Percentiles rank a stretch among this genome's conserved stretches.
Conservation (phyloP, 2,888 invertebrate species). For the Boloria selene region DNA sequence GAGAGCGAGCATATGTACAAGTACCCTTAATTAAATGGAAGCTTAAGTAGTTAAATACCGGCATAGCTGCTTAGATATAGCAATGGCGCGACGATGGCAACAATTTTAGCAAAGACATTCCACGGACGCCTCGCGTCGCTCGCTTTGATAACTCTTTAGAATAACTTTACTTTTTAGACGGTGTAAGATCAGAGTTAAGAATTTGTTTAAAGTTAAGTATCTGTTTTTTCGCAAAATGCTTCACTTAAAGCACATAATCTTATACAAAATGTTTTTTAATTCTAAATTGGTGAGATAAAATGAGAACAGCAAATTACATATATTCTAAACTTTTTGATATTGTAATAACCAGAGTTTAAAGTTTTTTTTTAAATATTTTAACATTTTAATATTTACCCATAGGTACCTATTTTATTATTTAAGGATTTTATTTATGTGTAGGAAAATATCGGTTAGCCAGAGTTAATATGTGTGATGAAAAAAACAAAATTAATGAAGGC, state of each 20-base stretch:
- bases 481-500: too few species aligned
- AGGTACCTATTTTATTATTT: too few species aligned
- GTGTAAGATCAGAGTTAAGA: slow-evolving; percentile 34
- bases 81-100: slow-evolving; percentile 57
- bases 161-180: slow-evolving; percentile 47
- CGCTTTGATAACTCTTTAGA: slow-evolving; percentile 76
- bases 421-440: too few species aligned
- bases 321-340: too few species aligned
- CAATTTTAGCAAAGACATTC: slow-evolving; percentile 77
- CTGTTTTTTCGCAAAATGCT: slow-evolving; percentile 10
- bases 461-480: too few species aligned
- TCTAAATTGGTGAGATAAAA: background rate
- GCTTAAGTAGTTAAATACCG: slow-evolving; percentile 52
- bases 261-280: too few species aligned
- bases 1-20: slow-evolving; percentile 18
- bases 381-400: too few species aligned
- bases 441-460: too few species aligned
- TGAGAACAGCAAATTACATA: background rate
- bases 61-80: slow-evolving; percentile 57
- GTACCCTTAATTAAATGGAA: slow-evolving; percentile 42
- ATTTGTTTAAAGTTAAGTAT: slow-evolving; percentile 25
- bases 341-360: too few species aligned
- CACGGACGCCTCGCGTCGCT: slow-evolving; percentile 48
- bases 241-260: background rate
- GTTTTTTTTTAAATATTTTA: too few species aligned